Percentiles rank a stretch among this genome's conserved stretches.
Conservation (phyloP, 2,888 invertebrate species). For the Ceraclea dissimilis region DNA sequence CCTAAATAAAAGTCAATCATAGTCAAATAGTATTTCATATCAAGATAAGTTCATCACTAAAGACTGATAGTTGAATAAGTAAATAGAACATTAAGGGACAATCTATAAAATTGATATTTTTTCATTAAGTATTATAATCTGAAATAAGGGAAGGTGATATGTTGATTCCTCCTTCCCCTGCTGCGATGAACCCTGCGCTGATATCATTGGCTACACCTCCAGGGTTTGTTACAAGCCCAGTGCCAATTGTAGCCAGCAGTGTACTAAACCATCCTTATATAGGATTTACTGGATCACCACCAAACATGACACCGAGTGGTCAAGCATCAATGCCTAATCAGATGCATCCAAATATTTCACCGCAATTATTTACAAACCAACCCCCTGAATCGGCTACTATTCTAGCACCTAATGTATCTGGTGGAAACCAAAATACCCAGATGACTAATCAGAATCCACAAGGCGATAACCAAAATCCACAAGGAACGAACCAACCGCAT, state of each 20-base stretch:
- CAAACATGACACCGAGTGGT: conserved; percentile 20
- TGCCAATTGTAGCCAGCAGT: conserved; percentile 26
- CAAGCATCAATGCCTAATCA: conserved; percentile 23
- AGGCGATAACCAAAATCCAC: conserved; percentile 1
- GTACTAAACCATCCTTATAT: conserved; percentile 18
- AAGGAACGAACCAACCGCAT: conserved; percentile 6
- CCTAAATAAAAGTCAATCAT: conserved; percentile 10
- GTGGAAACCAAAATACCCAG: not conserved
- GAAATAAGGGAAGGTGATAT: conserved; percentile 28
- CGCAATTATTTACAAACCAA: conserved; percentile 6
- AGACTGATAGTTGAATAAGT: conserved; percentile 2
- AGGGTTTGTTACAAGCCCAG: conserved; percentile 22
- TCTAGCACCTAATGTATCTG: not conserved
- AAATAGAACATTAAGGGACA: not conserved
- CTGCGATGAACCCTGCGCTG: conserved; percentile 28
- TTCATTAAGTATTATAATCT: not conserved
- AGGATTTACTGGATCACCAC: conserved; percentile 23
- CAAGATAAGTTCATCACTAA: not conserved
- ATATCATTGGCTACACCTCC: conserved; percentile 23
- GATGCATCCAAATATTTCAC: conserved; percentile 12
- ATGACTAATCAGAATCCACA: not conserved
- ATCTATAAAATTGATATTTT: not conserved
- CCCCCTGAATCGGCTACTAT: conserved; percentile 11
- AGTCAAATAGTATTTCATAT: not conserved
- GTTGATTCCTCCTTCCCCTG: conserved; percentile 38